Evolutionary conservation across 2,888 invertebrate genomes (phyloP), one percentile per base, ranked within the genome.

Genomic region (Drosophila neotestacea): DNA sequence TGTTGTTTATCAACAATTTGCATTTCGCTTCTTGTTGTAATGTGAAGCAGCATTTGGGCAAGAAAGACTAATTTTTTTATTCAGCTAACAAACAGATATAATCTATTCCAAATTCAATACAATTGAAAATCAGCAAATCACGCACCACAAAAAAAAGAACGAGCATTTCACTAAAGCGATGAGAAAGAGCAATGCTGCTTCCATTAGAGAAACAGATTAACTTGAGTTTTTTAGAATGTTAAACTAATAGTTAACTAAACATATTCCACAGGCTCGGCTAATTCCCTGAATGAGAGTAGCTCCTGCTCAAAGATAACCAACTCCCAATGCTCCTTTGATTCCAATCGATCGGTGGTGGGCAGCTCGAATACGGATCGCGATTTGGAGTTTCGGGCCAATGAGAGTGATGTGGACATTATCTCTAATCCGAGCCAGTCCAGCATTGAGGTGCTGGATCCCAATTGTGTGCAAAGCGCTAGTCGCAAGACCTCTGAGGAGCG

Each of bases 351-450:
- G 54, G 90, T 92, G 7, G 92, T 91, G 36, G 93, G 93, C 38
- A 93, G 93, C 69, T 89, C 91, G n/a, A 90, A 91, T 61, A 90
- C 90, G 6, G 91, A 92, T 54, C 90, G 91, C 10, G 91, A 91
- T 55, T 68, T 89, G 41, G 91, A 91, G 64, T 89, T 90, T 59
- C 91, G 90, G 61, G 80, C 89, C 10, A 91, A 91, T 70, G 95
- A 95, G 81, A 95, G 95, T 91, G 95, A 96, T 83, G 94, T 96
- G 69, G 95, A 95, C 79, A 93, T 96, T 46, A 93, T 96, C 28
- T 95, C 95, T 70, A 95, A 95, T 92, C 95, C 95, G 11, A 95
- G 95, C 91, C 95, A 95, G 86, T 95, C 95, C 79, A 95, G 95
- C 85, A 95, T 95, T 62, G 95, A 95, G 92, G 94, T 95, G 34